These are phyloP conservation scores for Trissolcus basalis DNA, from an alignment of 1,140 invertebrate genomes.

Conservation along the genomic window DNA sequence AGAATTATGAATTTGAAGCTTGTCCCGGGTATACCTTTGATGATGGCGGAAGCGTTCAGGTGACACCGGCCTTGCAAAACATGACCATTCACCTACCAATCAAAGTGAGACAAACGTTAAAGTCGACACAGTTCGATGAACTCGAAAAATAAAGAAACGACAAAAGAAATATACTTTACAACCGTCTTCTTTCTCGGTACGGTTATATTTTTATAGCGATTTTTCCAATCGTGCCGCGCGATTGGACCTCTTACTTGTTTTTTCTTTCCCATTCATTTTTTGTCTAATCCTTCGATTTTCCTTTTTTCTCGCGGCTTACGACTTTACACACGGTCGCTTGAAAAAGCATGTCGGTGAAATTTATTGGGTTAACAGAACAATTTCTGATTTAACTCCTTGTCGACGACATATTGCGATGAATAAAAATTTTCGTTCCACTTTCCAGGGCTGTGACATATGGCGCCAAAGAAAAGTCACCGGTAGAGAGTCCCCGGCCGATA, in stretches of 20 bases:
- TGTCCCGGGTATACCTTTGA: conserved; percentile 90
- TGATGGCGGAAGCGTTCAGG: conserved; percentile 95
- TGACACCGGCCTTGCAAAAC: conserved; percentile 96
- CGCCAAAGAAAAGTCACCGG: conserved; percentile 37
- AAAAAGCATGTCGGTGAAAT: conserved; percentile 25
- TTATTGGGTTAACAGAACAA: conserved; percentile 54
- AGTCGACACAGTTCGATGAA: conserved; percentile 9
- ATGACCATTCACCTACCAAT: conserved; percentile 90
- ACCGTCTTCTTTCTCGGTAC: too few relatives aligned
- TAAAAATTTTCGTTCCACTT: conserved; percentile 50
- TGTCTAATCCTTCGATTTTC: conserved; percentile 1
- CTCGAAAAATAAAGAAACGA: conserved; percentile 5
- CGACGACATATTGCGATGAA: conserved; percentile 45
- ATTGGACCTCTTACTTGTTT: not conserved
- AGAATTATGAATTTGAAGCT: conserved; percentile 91
- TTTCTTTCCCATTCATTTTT: too few relatives aligned
- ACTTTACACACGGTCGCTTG: too few relatives aligned
- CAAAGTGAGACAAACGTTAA: conserved; percentile 34
- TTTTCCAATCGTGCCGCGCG: too few relatives aligned
- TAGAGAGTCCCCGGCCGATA: conserved; percentile 42
- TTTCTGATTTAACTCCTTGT: conserved; percentile 53
- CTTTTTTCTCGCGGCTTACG: too few relatives aligned
- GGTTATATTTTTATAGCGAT: too few relatives aligned
- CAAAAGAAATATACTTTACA: conserved; percentile 10
- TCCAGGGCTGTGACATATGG: conserved; percentile 37